Evolutionary conservation across 2,113 vertebrate species (phyloP), one percentile per base, ranked within the genome.

Genomic region (Prunella himalayana): DNA sequence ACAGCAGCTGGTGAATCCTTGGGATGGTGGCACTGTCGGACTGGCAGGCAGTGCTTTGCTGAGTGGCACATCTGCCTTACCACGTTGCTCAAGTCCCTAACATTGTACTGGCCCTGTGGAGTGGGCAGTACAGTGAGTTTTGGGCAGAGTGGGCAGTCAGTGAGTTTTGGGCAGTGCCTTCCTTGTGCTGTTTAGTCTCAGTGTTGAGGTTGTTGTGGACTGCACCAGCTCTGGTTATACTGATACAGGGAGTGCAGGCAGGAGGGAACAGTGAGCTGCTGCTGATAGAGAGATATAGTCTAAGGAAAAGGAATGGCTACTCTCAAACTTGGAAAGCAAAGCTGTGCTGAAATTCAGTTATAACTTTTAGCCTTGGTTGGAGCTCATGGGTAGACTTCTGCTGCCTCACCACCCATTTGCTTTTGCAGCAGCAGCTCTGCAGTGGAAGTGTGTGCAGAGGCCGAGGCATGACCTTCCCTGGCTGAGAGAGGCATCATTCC

Each of bases 21-120:
- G 24, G 70, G 49, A 27, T 0, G 2, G 41, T 0, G 1, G 44
- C 3, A 1, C 10, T 37, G 33, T 33, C 0, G 0, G 11, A 3
- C 27, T 7, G 51, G 30, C 0, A 0, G 21, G 42, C 44, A 33
- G 28, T 5, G 27, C 50, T 68, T 51, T 28, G 22, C 68, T 8
- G 1, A 10, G 5, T 2, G 33, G 20, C 47, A 33, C 18, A 9
- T 54, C 51, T 44, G 22, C 69, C 39, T 63, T 16, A 8, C 11
- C 37, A 2, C 9, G 1, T 13, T 15, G 16, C 63, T 61, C 0
- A 17, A 24, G 51, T 12, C 33, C 1, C 0, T 11, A 25, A 7
- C 5, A 4, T 7, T 45, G 39, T 28, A 23, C 54, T 53, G 45
- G 6, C 18, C 54, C 63, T 33, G 33, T 14, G 63, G 33, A 60